phyloP scores from a whole-genome alignment of 2,113 vertebrate genomes.

The Gallinago paraguaiae region DNA sequence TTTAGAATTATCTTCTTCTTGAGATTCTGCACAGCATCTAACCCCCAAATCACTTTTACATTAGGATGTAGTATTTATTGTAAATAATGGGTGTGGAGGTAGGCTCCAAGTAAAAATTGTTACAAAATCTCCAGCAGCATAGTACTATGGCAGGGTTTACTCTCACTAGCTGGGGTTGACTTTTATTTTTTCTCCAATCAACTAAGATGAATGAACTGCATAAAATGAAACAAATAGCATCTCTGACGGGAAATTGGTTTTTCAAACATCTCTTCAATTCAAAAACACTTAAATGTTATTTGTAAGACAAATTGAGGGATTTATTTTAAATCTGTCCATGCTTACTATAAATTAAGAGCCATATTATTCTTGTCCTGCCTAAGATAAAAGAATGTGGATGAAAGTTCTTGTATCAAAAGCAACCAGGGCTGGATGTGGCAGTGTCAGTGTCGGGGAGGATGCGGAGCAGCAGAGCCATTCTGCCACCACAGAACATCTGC shows the following conservation, averaged over 20 bases:
- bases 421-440: background rate
- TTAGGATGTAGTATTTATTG: background rate
- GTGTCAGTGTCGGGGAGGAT: background rate
- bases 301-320: constrained; percentile 24
- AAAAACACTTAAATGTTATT: constrained; percentile 42
- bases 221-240: constrained; percentile 53
- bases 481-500: background rate
- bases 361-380: constrained; percentile 23
- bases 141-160: background rate
- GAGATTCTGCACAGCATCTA: background rate
- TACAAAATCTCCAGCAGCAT: background rate
- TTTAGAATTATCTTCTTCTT: background rate
- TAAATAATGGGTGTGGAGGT: background rate
- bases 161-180: background rate
- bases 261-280: constrained; percentile 50
- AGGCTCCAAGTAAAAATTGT: background rate
- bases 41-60: background rate
- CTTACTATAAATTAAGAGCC: constrained; percentile 34
- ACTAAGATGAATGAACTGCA: constrained; percentile 45
- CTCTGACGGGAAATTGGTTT: background rate
- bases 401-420: constrained; percentile 20
- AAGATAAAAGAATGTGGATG: constrained; percentile 12
- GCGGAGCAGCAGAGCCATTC: background rate
- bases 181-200: constrained; percentile 41
- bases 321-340: constrained; percentile 36